Evolutionary conservation across 2,113 vertebrate genomes (phyloP), one percentile per base, ranked within the genome.

Genomic region (Limanda limanda): DNA sequence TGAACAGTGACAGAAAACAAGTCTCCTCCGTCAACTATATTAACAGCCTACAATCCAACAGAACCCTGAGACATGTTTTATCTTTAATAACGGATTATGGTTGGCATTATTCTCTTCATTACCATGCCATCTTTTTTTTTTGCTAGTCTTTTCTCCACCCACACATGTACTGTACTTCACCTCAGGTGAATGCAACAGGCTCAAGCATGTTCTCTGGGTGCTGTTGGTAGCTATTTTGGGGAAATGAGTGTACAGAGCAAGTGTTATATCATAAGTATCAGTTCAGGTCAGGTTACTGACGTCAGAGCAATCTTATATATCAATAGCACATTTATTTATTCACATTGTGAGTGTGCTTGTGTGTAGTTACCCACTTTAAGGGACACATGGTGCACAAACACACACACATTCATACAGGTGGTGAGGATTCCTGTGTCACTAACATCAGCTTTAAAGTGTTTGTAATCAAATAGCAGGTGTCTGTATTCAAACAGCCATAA

Each of bases 391-490:
- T 17, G 15, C 48, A 51, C 48, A 51, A 11, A 51, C 17, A 45
- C 42, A n/a, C 10, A 55, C 35, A 64, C 37, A 52, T 18, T 12
- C 55, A 27, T 47, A 21, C 62, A 72, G 62, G 71, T 68, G 71
- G 61, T 37, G 27, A 75, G 72, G 61, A 55, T 72, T 73, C 52
- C 66, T 71, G 37, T 79, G 61, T 78, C 35, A 56, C 59, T 79
- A 61, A 78, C 56, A 77, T 81, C 78, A 88, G 47, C 61, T 67
- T 75, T 73, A 20, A 66, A 62, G 40, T 82, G 78, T 78, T 71
- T 58, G 74, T 80, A 78, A 89, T 81, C 54, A 85, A 85, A 77
- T 58, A 79, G 75, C 76, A 78, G 68, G 15, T 63, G 73, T 72
- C 40, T 59, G 52, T 65, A 57, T 74, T 82, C 57, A 83, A 68